Evolutionary conservation across 64 coral and sea anemone species (phyloP), one percentile per base, ranked within the genome.

Genomic region (Montipora capricornis): DNA sequence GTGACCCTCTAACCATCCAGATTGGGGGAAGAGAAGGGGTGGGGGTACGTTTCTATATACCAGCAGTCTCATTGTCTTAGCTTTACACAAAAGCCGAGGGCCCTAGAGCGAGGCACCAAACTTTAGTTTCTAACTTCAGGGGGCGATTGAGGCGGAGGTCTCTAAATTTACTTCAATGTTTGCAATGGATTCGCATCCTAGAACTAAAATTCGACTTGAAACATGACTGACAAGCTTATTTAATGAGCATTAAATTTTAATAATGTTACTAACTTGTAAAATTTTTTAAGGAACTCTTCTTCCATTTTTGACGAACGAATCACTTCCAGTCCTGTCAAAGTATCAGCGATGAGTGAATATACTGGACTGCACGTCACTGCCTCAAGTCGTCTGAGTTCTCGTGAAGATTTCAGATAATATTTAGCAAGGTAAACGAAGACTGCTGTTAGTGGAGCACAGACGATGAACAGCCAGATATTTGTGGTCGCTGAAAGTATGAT

Each of bases 291-390:
- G 78, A 76, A 93, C 2, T 77, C 79, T 3, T 59, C 24, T 66
- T 96, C 77, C 80, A 93, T 96, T 49, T 93, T 49, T 69, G 79
- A 93, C 0, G 95, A 71, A 17, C 76, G 95, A 55, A 96, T 93
- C n/a, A 92, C 80, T 44, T 92, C 91, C 67, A 96, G 20, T 2
- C 95, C 95, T 29, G 77, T 49, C 15, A 93, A 55, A 0, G 90
- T 96, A n/a, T 96, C 95, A 1, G 90, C 84, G 37, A 96, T 69
- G 60, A 89, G 95, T 11, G 90, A 85, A 84, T 93, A 96, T 4
- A 96, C 90, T 1, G 95, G 90, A 59, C 90, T 96, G n/a, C 84
- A 89, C 37, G 87, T 80, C 11, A 89, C 52, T 19, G 90, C 69
- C 20, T 96, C 95, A 44, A 96, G 78, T 15, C 95, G 58, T 20